phyloP scores from a whole-genome alignment of 1,140 invertebrate species.

The Penaeus chinensis region DNA sequence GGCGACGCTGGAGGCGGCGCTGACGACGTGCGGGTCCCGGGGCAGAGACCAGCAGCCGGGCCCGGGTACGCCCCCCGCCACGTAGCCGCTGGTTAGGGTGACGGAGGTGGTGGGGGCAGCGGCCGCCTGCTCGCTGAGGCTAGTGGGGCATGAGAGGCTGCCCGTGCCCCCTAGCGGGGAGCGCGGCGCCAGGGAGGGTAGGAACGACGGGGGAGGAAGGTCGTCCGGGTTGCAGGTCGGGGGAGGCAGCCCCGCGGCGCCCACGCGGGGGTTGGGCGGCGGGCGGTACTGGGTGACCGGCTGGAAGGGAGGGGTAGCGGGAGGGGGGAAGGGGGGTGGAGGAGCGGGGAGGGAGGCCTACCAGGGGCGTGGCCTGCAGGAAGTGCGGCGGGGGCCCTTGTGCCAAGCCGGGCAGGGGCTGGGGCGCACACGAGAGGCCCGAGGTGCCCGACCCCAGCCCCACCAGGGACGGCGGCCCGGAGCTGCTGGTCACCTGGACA shows the following conservation, averaged over 20 bases:
- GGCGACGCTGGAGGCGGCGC: conserved; percentile 7
- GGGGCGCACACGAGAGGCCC: conserved; percentile 29
- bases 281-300: conserved; percentile 56
- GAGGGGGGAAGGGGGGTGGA: background rate
- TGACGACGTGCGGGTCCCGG: conserved; percentile 32
- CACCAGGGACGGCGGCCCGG: background rate
- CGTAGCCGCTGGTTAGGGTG: conserved; percentile 16
- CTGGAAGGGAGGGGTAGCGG: conserved; percentile 62
- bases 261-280: conserved; percentile 63
- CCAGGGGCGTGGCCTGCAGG: conserved; percentile 39
- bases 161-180: conserved; percentile 59
- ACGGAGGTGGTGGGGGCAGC: conserved; percentile 24
- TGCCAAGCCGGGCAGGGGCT: conserved; percentile 45
- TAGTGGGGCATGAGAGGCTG: conserved; percentile 62
- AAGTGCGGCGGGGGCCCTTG: conserved; percentile 42
- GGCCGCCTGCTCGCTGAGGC: conserved; percentile 60
- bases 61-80: conserved; percentile 24
- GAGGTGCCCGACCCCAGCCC: background rate
- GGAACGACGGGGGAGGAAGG: conserved; percentile 37
- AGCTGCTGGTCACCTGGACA: conserved; percentile 22
- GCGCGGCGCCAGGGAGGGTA: conserved; percentile 47
- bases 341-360: conserved; percentile 4
- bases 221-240: conserved; percentile 45
- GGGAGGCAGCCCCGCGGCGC: conserved; percentile 61
- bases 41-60: conserved; percentile 60